These are phyloP conservation scores for Varroa destructor DNA, from an alignment of 1,140 invertebrate genomes.

Conservation along the genomic window DNA sequence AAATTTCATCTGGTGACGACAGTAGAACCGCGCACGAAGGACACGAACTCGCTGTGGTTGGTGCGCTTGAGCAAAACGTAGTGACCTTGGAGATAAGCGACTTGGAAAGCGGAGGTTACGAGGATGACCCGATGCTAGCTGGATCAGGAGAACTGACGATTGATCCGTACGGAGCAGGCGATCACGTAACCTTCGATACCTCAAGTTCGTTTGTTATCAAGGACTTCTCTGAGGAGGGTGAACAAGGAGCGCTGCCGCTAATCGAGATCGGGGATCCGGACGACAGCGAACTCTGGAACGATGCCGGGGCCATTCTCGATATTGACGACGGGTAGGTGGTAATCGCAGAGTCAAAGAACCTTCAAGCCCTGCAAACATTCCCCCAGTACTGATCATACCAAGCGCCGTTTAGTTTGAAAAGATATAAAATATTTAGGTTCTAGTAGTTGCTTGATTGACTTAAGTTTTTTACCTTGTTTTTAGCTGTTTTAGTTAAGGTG, in stretches of 20 bases:
- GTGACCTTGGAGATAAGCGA: slow-evolving; percentile 26
- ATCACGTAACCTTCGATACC: slow-evolving; percentile 13
- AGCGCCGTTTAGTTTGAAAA: no score
- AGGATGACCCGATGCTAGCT: slow-evolving; percentile 21
- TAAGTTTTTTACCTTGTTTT: no score
- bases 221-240: slow-evolving; percentile 2
- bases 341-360: background rate
- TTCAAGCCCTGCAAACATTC: no score
- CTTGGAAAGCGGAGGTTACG: slow-evolving; percentile 11
- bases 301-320: slow-evolving; percentile 16
- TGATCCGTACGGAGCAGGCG: no score
- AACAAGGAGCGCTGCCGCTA: background rate
- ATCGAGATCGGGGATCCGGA: slow-evolving; percentile 25
- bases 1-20: no score
- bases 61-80: slow-evolving; percentile 17
- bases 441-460: no score
- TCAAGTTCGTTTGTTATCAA: slow-evolving; percentile 26
- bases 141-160: no score
- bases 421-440: no score
- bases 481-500: no score
- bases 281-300: slow-evolving; percentile 24
- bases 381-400: no score
- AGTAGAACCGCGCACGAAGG: no score
- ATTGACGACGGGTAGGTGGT: slow-evolving; percentile 18
- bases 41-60: no score